Evolutionary conservation across 2,797 vertebrate genomes (phyloP), one percentile per base, ranked within the genome.

Genomic region (Rhinichthys osculus): DNA sequence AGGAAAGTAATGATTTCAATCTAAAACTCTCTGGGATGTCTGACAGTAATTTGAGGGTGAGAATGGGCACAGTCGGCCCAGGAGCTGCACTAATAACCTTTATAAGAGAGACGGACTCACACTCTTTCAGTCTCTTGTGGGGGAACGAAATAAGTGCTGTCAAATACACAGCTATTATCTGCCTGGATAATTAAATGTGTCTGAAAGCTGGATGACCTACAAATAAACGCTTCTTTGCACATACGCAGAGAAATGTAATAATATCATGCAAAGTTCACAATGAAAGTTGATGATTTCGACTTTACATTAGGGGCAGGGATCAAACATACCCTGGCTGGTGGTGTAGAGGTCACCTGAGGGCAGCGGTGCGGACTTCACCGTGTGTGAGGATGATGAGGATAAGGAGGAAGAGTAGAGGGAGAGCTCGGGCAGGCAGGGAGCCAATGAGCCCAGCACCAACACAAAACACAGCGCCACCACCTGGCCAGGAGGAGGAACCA

Each of bases 401-500:
- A 88, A 81, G 85, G 96, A 96, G 91, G 97, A 96, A 83, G 96
- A 93, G 92, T 96, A 88, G 88, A 96, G 94, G 90, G 97, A 98
- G 92, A 98, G 96, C 90, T 95, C 92, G 13, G 95, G 93, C 90
- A 98, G 94, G 94, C 97, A 98, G 81, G 98, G 97, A 89, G 97
- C 95, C 78, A 99, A 93, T 90, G 98, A 98, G 91, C 98, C 98
- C 94, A 99, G 95, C 92, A 99, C 97, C 93, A 99, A 95, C 89
- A 99, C 95, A 2, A 99, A 99, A 92, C 98, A 99, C 94, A 99
- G 88, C 81, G 94, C 97, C 94, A 99, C 95, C 94, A 99, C 98
- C 98, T 99, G 95, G 89, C 69, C 71, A 72, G 90, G 82, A 79
- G 81, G 84, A 81, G 87, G 86, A 92, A 87, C 85, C 88, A 90